Base-by-base conservation (phyloP, 2,797 vertebrate genomes). In the Sitta carolinensis region DNA sequence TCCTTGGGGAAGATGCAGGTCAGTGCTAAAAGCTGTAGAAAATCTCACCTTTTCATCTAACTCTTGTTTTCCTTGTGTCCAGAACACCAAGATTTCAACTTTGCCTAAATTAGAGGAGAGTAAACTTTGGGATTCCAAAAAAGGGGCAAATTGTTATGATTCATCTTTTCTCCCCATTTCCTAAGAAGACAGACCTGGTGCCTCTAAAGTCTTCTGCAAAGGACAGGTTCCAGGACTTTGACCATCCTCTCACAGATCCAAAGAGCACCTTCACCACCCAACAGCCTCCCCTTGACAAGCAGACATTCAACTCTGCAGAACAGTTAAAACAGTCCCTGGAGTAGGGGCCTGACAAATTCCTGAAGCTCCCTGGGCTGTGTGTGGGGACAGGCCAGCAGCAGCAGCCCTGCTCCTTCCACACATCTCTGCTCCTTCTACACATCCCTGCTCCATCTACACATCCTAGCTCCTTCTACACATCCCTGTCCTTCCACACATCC, bases 381-480 rank as follows among this genome's bases (percentile, higher is more conserved):
- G 5, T 1, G 67, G 59, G 63, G 5, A 34, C 14, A 32, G 38
- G 36, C 0, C 3, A 75, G 0, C 32, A 38, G 57, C 43, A 27
- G 13, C 51, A 9, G 38, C 45, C 51, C 63, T 5, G 50, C 62
- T 58, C 27, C 50, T 26, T 62, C 50, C 27, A 1, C 5, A 8
- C 29, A 40, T 4, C 58, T 43, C 54, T 0, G 7, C 26, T 36
- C 89, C 3, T 15, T 51, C 67, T 32, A 5, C 5, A 6, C n/a
- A 50, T 6, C 82, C 34, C 58, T 0, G 3, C 23, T 52, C 90
- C 5, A 19, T 47, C n/a, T 27, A 6, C 22, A 11, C 47, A 5
- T 5, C 50, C 32, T 62, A 0, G 36, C 17, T 29, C 18, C 38
- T 42, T 61, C 58, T 26, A 18, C 43, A 18, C 10, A 38, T 1